phyloP scores from a whole-genome alignment of 2,888 invertebrate genomes.

The Drosophila differens region DNA sequence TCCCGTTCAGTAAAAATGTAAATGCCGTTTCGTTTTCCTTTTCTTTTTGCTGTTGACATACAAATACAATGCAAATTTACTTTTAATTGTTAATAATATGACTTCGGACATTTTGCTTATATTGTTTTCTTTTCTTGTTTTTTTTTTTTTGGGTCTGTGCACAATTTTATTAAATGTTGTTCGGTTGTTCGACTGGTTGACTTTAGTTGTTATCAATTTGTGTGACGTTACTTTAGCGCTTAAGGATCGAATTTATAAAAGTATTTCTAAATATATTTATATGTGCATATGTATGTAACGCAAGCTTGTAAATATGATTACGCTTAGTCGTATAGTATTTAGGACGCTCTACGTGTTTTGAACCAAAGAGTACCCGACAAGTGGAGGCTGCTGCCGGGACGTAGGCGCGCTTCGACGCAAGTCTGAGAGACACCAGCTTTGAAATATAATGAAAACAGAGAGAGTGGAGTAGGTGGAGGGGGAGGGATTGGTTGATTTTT shows the following conservation, averaged over 20 bases:
- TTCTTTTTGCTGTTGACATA: slow-evolving; percentile 82
- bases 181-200: slow-evolving; percentile 43
- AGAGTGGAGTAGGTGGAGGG: neutral
- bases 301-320: slow-evolving; percentile 40
- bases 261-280: slow-evolving; percentile 23
- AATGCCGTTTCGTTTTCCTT: slow-evolving; percentile 61
- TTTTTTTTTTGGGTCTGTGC: slow-evolving; percentile 19
- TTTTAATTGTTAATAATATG: slow-evolving; percentile 60
- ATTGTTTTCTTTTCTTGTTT: neutral
- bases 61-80: slow-evolving; percentile 80
- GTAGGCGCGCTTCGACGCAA: slow-evolving; percentile 42
- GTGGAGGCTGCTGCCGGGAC: slow-evolving; percentile 10
- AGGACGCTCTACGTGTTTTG: slow-evolving; percentile 38
- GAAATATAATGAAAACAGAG: slow-evolving; percentile 23
- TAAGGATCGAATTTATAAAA: slow-evolving; percentile 41
- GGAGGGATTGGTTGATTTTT: neutral
- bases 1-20: slow-evolving; percentile 22
- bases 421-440: slow-evolving; percentile 61
- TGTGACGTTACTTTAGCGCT: slow-evolving; percentile 49
- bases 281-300: slow-evolving; percentile 60
- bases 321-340: slow-evolving; percentile 38
- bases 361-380: slow-evolving; percentile 20
- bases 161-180: slow-evolving; percentile 35
- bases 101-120: slow-evolving; percentile 37
- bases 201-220: slow-evolving; percentile 26